Conservation (phyloP, 2,113 vertebrate genomes). For the Festucalex cinctus region DNA sequence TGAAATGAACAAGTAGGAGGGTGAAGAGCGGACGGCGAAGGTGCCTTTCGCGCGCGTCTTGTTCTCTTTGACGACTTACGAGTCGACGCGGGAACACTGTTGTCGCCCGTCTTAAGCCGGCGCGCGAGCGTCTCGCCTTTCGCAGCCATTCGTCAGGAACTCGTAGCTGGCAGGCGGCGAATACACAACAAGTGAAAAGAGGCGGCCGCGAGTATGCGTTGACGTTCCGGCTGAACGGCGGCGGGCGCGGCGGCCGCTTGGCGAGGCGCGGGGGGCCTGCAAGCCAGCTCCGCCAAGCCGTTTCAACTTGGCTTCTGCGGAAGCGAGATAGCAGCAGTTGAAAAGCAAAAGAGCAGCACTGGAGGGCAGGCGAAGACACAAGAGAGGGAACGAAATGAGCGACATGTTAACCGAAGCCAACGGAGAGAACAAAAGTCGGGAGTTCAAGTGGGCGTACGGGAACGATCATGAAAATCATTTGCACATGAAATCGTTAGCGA, state of each 20-base stretch:
- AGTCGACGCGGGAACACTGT: slow-evolving; percentile 12
- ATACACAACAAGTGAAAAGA: background rate
- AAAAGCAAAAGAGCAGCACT: slow-evolving; percentile 56
- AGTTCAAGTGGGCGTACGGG: slow-evolving; percentile 41
- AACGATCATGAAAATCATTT: slow-evolving; percentile 25
- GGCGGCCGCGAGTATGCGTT: background rate
- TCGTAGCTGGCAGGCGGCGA: background rate
- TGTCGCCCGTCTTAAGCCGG: slow-evolving; percentile 18
- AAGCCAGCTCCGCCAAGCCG: slow-evolving; percentile 66
- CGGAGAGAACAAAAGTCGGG: slow-evolving; percentile 55
- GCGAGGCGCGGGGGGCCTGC: slow-evolving; percentile 35
- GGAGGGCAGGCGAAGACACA: slow-evolving; percentile 30
- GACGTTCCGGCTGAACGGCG: background rate
- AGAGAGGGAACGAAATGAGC: slow-evolving; percentile 49
- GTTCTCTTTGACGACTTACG: slow-evolving; percentile 32
- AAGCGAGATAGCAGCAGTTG: slow-evolving; percentile 73
- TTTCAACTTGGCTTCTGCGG: slow-evolving; percentile 74
- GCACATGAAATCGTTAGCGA: slow-evolving; percentile 8
- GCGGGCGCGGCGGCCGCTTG: background rate
- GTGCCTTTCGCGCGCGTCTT: slow-evolving; percentile 45
- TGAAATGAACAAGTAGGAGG: slow-evolving; percentile 59
- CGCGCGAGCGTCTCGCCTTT: background rate
- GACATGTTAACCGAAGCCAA: slow-evolving; percentile 40
- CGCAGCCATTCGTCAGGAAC: background rate
- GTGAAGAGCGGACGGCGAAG: slow-evolving; percentile 41